Base-by-base conservation (phyloP, 1,140 invertebrate species). In the Heliconius hewitsoni region DNA sequence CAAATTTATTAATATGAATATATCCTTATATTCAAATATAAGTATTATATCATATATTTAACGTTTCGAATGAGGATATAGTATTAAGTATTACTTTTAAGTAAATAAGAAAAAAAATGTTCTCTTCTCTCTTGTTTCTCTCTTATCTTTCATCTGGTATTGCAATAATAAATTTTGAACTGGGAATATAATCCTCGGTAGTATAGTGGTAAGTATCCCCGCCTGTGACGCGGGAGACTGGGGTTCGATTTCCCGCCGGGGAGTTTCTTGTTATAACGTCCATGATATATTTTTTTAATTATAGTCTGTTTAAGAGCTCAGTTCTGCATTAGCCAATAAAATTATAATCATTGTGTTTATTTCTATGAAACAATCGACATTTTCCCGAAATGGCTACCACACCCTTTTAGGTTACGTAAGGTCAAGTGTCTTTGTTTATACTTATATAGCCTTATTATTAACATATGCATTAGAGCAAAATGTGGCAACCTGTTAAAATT, bases 191-290 rank as follows among this genome's bases (percentile, higher is more conserved):
- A 66, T 66, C 57, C 57, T 27, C 57, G 57, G 57, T 16, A 66
- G 23, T 66, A 66, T 66, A 66, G 23, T 66, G 85, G 85, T 86
- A 70, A 85, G 82, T 85, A 84, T 85, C 83, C 85, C 84, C 83
- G 82, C 83, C 85, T 85, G 84, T 85, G 82, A 85, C 85, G 81
- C 81, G 85, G 85, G 85, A 83, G 85, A 87, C 84, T 82, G 84
- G 84, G 80, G 81, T 85, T 84, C 82, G 82, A 84, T 87, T 84
- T 81, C 80, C 85, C 83, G 81, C 83, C 84, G 83, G 80, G 76
- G 76, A 81, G 72, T 11, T 27, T 66, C 23, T 66, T 66, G 23
- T 57, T 57, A 57, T 23, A 57, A 57, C 6, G 18, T 57, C 19
- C 2, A 23, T 52, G 3, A 8, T 57, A 23, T 57, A 57, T 9